Conservation (phyloP, 2,888 invertebrate genomes). For the Drosophila gaucha region DNA sequence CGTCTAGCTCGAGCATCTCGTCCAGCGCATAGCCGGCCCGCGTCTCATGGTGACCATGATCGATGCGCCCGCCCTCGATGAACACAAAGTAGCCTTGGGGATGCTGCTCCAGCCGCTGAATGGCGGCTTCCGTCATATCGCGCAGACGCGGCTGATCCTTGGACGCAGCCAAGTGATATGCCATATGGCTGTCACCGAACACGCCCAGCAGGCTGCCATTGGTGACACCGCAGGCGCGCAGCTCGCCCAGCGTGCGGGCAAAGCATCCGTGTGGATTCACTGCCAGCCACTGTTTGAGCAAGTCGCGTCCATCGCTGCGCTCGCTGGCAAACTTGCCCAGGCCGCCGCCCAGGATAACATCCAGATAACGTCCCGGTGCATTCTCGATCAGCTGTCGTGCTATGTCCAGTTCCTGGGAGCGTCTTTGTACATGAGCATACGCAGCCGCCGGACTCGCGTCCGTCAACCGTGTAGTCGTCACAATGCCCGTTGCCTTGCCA, state of each 20-base stretch:
- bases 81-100: slow-evolving; percentile 87
- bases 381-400: slow-evolving; percentile 89
- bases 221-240: slow-evolving; percentile 85
- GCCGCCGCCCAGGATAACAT: slow-evolving; percentile 92
- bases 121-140: slow-evolving; percentile 89
- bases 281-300: slow-evolving; percentile 85
- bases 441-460: slow-evolving; percentile 91
- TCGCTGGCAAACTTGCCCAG: slow-evolving; percentile 88
- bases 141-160: slow-evolving; percentile 86
- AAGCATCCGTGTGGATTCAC: slow-evolving; percentile 86
- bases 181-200: slow-evolving; percentile 86
- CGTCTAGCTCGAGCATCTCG: slow-evolving; percentile 91
- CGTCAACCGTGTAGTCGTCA: slow-evolving; percentile 92
- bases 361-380: slow-evolving; percentile 88
- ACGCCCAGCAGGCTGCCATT: slow-evolving; percentile 83
- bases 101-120: slow-evolving; percentile 86
- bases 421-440: slow-evolving; percentile 87
- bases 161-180: slow-evolving; percentile 86
- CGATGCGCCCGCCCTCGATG: slow-evolving; percentile 89
- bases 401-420: slow-evolving; percentile 92
- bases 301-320: slow-evolving; percentile 49
- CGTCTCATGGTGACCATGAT: slow-evolving; percentile 90
- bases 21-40: slow-evolving; percentile 89
- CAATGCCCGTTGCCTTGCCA: slow-evolving; percentile 87
- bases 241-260: slow-evolving; percentile 86